phyloP scores from a whole-genome alignment of 1,140 invertebrate genomes.

The Tetranychus urticae region DNA sequence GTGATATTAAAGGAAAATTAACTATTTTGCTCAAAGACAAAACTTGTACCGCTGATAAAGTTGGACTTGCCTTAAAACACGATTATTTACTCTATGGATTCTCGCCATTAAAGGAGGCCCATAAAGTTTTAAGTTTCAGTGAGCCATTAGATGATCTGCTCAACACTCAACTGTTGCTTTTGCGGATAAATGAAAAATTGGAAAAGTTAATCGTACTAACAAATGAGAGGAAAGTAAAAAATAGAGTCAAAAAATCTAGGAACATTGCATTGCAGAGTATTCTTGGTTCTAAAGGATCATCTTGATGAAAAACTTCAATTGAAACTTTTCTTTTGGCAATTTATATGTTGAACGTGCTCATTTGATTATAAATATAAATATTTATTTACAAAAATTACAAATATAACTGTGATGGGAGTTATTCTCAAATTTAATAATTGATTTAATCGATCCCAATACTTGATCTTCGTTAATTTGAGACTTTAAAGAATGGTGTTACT shows the following conservation, averaged over 20 bases:
- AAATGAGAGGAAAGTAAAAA: not conserved
- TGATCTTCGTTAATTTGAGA: no score
- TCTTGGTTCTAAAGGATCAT: not conserved
- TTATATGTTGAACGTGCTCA: not conserved
- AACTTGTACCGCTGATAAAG: not conserved
- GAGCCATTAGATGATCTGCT: not conserved
- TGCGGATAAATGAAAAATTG: not conserved
- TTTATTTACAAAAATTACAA: no score
- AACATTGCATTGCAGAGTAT: constrained; percentile 2
- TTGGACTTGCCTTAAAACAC: constrained; percentile 2
- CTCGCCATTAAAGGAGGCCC: not conserved
- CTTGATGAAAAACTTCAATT: not conserved
- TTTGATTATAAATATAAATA: not conserved
- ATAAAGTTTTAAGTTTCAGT: not conserved
- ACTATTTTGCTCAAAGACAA: not conserved
- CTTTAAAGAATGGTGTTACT: no score
- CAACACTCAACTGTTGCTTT: not conserved
- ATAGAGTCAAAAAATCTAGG: not conserved
- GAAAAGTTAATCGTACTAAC: not conserved
- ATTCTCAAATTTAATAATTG: no score
- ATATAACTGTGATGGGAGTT: no score
- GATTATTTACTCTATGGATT: constrained; percentile 7
- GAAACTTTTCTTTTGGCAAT: not conserved
- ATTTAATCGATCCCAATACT: no score
- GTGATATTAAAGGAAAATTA: no score